Evolutionary conservation across 2,113 vertebrate genomes (phyloP), one percentile per base, ranked within the genome.

Genomic region (Eonycteris spelaea): DNA sequence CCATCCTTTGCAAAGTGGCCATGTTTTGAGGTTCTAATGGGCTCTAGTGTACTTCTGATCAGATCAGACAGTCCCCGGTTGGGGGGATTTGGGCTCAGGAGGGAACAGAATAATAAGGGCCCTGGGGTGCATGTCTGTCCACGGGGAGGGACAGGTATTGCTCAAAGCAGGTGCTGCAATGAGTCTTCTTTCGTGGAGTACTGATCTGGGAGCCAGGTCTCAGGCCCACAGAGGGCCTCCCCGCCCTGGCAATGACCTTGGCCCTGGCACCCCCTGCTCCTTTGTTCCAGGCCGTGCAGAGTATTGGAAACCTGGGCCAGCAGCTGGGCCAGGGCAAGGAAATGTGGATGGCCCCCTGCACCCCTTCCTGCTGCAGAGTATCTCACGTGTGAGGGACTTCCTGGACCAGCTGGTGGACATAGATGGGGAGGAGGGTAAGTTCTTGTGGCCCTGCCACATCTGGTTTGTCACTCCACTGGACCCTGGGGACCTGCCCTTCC

Each of bases 291-390:
- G 99, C 99, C 0, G 98, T 99, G 73, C 99, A 99, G 98, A 99
- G 99, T 96, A 99, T 99, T 0, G 99, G 99, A 15, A 99, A 99
- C 97, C 96, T 99, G 97, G 99, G 99, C 55, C 98, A 99, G 90
- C 99, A 99, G 98, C 97, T 99, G 94, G 99, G 99, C 14, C 99
- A 99, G 21, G 99, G 99, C 80, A 99, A 99, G 98, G 99, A 99
- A 97, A 99, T 98, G 4, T 99, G 99, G 99, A 99, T 99, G 99
- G 98, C 98, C 0, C 99, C 0, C 99, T 99, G 19, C 99, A 99
- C 53, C 98, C 99, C 51, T 95, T 99, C 97, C 99, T 99, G 96
- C 98, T 99, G 18, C 98, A 99, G 97, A 99, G 99, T 0, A 98
- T 99, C 91, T 97, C 98, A 1, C 99, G 98, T 0, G 98, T 99